Conservation (phyloP, 2,113 vertebrate genomes). For the Crotalus helleri region DNA sequence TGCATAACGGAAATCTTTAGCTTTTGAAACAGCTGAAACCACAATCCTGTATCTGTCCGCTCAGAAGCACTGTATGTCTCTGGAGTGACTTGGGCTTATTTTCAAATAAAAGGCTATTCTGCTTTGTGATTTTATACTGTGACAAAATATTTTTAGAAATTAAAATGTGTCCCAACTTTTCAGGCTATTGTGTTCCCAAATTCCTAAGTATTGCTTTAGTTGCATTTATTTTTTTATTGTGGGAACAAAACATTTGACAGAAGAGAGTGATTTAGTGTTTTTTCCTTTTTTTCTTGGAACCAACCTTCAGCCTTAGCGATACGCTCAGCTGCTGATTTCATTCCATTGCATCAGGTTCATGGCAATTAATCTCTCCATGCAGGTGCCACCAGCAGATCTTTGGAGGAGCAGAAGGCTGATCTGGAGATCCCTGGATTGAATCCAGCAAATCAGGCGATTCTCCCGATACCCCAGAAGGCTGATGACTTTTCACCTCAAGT, state of each 20-base stretch:
- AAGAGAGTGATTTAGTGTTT: too few species aligned
- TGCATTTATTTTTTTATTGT: too few species aligned
- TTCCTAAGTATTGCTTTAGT: background rate
- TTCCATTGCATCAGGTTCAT: slow-evolving; percentile 24
- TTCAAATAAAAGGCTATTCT: background rate
- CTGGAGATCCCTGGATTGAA: slow-evolving; percentile 66
- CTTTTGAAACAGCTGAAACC: background rate
- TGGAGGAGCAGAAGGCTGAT: slow-evolving; percentile 63
- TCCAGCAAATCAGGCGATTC: slow-evolving; percentile 66
- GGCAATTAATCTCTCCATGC: slow-evolving; percentile 15
- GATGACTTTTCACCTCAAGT: slow-evolving; percentile 70
- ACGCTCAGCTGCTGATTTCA: background rate
- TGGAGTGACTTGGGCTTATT: background rate
- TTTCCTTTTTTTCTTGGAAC: background rate
- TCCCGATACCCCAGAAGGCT: slow-evolving; percentile 69
- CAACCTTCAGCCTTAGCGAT: background rate
- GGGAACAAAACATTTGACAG: background rate
- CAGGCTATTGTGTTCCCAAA: background rate
- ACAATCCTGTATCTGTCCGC: background rate
- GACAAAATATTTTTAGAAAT: background rate
- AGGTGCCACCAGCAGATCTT: slow-evolving; percentile 62
- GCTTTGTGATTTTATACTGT: background rate
- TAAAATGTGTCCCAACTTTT: background rate
- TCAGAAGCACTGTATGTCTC: background rate
- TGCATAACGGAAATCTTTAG: background rate